Base-by-base conservation (phyloP, 2,113 vertebrate genomes). In the Malurus elegans region DNA sequence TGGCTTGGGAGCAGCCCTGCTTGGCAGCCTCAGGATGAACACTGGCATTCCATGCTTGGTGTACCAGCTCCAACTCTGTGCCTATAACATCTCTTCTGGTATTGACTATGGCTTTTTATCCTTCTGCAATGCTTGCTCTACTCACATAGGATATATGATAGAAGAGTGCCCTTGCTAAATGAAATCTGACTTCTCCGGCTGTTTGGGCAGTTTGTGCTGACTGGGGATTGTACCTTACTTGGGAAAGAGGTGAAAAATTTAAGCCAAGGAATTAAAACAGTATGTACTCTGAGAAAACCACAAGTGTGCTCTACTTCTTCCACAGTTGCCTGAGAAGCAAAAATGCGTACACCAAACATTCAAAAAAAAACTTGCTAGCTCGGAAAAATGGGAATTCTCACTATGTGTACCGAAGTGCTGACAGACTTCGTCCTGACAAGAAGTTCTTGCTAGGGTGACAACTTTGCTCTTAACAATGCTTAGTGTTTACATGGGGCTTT, bases 401-500 rank as follows among this genome's bases (percentile, higher is more conserved):
- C 34, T 53, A 14, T 50, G n/a, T 38, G 50, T 44, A 60, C n/a
- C 57, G 53, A 24, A 64, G 66, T 71, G 75, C 64, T 83, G 69
- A 74, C 60, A 90, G 80, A 58, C 47, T 83, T 79, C 66, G 67
- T n/a, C 29, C 71, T 67, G 50, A 83, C 38, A 88, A 86, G 73
- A 70, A 32, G 11, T 62, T 86, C 67, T 83, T 93, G 79, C 79
- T 72, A 60, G 74, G 79, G 88, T 92, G 75, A 74, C 44, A 88
- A 47, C 60, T 90, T 73, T 48, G 40, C 31, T 88, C 38, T 73
- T 74, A 93, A 91, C 67, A 92, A 71, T 83, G 81, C 31, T 50
- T n/a, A 51, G 28, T 92, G 83, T 94, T 96, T 93, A 92, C 60
- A 66, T 6, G 31, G 47, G 51, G 31, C 57, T 95, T 86, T 86